phyloP scores from a whole-genome alignment of 2,797 vertebrate genomes.

The Enteromius unitaeniatus region DNA sequence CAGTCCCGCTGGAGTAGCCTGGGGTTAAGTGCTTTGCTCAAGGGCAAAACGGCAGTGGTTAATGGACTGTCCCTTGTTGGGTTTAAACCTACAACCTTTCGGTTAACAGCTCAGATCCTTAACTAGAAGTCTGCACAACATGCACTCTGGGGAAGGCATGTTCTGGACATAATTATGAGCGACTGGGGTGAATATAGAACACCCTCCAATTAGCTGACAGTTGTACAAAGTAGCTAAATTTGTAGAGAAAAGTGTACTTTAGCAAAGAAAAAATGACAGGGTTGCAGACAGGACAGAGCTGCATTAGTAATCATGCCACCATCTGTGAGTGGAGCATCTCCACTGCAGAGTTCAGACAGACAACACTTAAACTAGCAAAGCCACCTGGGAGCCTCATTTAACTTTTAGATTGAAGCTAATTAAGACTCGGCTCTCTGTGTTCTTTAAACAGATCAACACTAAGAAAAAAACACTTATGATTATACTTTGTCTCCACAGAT shows the following conservation, averaged over 20 bases:
- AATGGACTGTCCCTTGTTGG: constrained; percentile 11
- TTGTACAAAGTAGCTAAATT: constrained; percentile 14
- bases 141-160: background rate
- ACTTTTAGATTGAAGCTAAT: constrained; percentile 78
- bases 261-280: constrained; percentile 20
- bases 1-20: constrained; percentile 7
- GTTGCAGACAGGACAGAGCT: constrained; percentile 40
- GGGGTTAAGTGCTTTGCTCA: constrained; percentile 33
- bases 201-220: constrained; percentile 35
- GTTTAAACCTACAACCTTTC: constrained; percentile 22
- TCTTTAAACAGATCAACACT: constrained; percentile 42
- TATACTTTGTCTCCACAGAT: constrained; percentile 17
- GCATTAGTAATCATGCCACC: constrained; percentile 70
- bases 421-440: constrained; percentile 53
- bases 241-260: constrained; percentile 56
- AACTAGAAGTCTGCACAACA: constrained; percentile 9
- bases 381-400: constrained; percentile 78
- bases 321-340: constrained; percentile 70
- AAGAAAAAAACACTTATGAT: background rate
- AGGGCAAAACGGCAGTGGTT: constrained; percentile 5
- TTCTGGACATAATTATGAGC: constrained; percentile 7
- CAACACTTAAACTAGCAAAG: constrained; percentile 55
- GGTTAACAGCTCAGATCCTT: constrained; percentile 18
- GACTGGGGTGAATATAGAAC: background rate
- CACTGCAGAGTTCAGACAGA: constrained; percentile 65